These are phyloP conservation scores for Pocillopora damicornis DNA, from an alignment of 64 coral and sea anemone genomes.

Conservation along the genomic window DNA sequence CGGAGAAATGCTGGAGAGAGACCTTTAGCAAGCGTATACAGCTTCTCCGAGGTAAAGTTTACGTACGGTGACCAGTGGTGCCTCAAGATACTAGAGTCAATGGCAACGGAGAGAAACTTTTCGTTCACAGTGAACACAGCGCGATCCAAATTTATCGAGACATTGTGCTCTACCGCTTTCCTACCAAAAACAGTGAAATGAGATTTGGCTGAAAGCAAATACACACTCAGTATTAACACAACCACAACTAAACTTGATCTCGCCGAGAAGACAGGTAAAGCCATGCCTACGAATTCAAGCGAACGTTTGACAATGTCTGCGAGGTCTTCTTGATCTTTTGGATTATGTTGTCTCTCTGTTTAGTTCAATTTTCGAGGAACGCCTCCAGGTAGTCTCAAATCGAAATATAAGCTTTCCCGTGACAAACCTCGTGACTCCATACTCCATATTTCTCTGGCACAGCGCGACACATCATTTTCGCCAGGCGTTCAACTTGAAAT, in stretches of 20 bases:
- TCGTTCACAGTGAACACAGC: constrained; percentile 36
- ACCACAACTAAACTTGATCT: neutral
- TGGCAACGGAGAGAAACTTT: constrained; percentile 48
- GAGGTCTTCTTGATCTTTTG: too few relatives aligned
- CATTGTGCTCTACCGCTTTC: neutral
- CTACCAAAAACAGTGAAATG: neutral
- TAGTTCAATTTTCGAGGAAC: neutral
- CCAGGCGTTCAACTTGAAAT: constrained; percentile 6
- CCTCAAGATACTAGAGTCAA: constrained; percentile 8
- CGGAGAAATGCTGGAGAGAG: constrained; percentile 71
- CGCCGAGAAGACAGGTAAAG: neutral
- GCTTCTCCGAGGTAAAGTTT: constrained; percentile 42
- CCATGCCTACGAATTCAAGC: neutral
- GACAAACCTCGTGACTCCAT: too few relatives aligned
- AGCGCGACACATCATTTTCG: neutral
- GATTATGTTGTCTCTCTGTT: neutral
- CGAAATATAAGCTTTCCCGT: too few relatives aligned
- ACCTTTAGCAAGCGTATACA: constrained; percentile 65
- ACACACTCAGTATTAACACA: neutral
- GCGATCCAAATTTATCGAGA: constrained; percentile 30
- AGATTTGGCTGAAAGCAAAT: neutral
- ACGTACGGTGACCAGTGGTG: constrained; percentile 36
- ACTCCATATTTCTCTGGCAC: too few relatives aligned
- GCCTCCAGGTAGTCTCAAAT: neutral
- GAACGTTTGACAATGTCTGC: neutral